Evolutionary conservation across 2,113 vertebrate genomes (phyloP).

Genomic region (Cynoglossus semilaevis): DNA sequence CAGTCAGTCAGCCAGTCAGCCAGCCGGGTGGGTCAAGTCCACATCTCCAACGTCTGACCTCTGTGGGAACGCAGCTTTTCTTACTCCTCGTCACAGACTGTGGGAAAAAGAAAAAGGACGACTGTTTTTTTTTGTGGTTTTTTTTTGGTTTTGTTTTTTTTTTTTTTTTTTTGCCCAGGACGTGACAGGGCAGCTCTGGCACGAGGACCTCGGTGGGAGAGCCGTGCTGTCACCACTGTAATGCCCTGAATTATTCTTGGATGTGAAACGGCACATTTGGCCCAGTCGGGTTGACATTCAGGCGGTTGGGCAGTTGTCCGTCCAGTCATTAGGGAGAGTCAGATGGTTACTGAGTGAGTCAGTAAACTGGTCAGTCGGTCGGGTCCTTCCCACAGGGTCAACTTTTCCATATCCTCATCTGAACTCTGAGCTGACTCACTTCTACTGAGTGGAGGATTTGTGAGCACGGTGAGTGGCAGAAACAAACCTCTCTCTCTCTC

Average conservation of each 20-base stretch:
- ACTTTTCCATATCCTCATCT: slow-evolving; percentile 60
- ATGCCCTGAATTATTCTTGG: slow-evolving; percentile 37
- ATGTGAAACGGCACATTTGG: slow-evolving; percentile 51
- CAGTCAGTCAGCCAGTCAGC: slow-evolving; percentile 53
- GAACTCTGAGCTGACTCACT: slow-evolving; percentile 62
- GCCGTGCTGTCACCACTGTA: slow-evolving; percentile 40
- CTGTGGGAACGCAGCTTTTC: slow-evolving; percentile 58
- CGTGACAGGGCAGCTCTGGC: slow-evolving; percentile 40
- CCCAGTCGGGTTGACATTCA: slow-evolving; percentile 10
- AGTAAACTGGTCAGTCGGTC: slow-evolving; percentile 22
- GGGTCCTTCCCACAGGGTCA: slow-evolving; percentile 38
- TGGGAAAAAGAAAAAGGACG: slow-evolving; percentile 47
- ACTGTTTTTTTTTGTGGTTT: slow-evolving; percentile 17
- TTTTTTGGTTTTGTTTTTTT: neutral
- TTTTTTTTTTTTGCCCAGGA: slow-evolving; percentile 12
- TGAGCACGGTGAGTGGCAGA: slow-evolving; percentile 64
- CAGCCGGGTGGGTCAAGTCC: slow-evolving; percentile 64
- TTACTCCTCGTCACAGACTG: slow-evolving; percentile 43
- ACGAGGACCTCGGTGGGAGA: slow-evolving; percentile 21
- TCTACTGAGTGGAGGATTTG: slow-evolving; percentile 34
- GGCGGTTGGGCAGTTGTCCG: slow-evolving; percentile 12
- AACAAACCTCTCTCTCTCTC: slow-evolving; percentile 21
- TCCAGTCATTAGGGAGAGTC: slow-evolving; percentile 41
- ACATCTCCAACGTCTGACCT: slow-evolving; percentile 71
- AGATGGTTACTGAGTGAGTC: slow-evolving; percentile 37